phyloP scores from a whole-genome alignment of 2,797 vertebrate species.

The Allochrocebus solatus region DNA sequence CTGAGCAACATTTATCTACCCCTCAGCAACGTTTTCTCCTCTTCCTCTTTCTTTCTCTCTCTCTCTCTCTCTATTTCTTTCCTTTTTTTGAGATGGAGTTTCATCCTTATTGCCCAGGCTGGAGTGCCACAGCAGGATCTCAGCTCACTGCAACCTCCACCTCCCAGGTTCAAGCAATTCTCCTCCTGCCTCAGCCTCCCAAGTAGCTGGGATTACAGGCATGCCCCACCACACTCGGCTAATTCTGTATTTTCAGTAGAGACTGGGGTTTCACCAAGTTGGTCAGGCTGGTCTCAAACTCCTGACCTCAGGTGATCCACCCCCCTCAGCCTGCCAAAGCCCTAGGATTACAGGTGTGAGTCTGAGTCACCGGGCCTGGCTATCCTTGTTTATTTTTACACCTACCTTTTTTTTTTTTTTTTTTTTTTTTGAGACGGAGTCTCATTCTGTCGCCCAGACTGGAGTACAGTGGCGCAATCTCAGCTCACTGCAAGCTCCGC shows the following conservation, averaged over 20 bases:
- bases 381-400: neutral
- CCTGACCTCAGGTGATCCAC: neutral
- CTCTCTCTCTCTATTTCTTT: neutral
- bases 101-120: neutral
- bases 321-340: neutral
- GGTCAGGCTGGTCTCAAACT: neutral
- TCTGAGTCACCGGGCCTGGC: neutral
- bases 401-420: too few species aligned
- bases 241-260: neutral
- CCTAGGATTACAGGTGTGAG: neutral
- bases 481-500: too few species aligned
- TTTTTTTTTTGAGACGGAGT: too few species aligned
- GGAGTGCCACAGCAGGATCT: neutral
- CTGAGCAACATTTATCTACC: neutral
- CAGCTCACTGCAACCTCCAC: neutral
- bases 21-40: neutral
- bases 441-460: too few species aligned
- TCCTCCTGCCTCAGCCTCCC: neutral
- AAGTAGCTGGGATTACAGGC: neutral
- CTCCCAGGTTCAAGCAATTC: neutral
- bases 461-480: too few species aligned
- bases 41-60: neutral
- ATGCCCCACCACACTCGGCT: neutral
- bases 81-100: neutral
- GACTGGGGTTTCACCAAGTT: neutral